phyloP scores from a whole-genome alignment of 2,888 invertebrate species.

The Drosophila eohydei region DNA sequence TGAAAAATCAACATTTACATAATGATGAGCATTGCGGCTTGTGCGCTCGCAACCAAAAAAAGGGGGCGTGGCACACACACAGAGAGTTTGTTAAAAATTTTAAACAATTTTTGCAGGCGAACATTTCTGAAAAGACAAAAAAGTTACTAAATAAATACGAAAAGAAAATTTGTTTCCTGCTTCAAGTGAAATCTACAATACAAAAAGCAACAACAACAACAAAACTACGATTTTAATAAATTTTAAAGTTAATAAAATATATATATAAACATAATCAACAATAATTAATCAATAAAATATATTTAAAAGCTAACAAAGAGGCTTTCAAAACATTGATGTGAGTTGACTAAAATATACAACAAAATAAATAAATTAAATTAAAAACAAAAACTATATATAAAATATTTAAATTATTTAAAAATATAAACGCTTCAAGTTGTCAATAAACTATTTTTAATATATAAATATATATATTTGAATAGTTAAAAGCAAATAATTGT shows the following conservation, averaged over 20 bases:
- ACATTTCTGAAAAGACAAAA: not conserved
- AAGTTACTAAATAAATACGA: constrained; percentile 14
- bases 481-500: constrained; percentile 26
- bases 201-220: constrained; percentile 36
- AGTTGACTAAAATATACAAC: constrained; percentile 53
- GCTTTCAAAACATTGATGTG: constrained; percentile 69
- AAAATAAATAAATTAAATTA: constrained; percentile 47
- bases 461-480: constrained; percentile 26
- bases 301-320: constrained; percentile 53
- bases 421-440: constrained; percentile 47
- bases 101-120: not conserved
- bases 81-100: constrained; percentile 28
- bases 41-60: constrained; percentile 26
- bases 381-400: constrained; percentile 29
- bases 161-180: constrained; percentile 59
- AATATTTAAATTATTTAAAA: constrained; percentile 11
- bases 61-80: constrained; percentile 41
- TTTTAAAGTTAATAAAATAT: constrained; percentile 37
- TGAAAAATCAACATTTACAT: constrained; percentile 69
- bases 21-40: constrained; percentile 51
- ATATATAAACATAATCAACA: constrained; percentile 22
- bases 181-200: constrained; percentile 58
- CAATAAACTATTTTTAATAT: constrained; percentile 55
- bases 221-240: constrained; percentile 61
- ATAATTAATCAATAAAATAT: constrained; percentile 33